A percentile compares a stretch with the other conserved stretches of the same genome.
Evolutionary conservation across 2,797 vertebrate species (phyloP).

Genomic region (Mionectes olivaceus): DNA sequence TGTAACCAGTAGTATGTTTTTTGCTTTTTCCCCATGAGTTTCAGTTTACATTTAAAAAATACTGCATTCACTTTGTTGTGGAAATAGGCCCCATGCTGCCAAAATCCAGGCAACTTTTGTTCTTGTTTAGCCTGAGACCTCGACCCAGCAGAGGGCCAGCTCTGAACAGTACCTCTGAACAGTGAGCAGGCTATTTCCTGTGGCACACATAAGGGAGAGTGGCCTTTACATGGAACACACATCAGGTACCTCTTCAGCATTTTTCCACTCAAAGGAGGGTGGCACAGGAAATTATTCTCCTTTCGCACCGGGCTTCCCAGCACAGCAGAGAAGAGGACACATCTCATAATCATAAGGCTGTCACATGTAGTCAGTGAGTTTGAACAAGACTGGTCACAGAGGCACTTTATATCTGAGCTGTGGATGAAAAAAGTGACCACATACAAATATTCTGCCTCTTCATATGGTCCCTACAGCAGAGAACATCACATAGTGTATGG

Average conservation of each 20-base stretch:
- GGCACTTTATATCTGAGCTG: neutral
- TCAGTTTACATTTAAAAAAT: neutral
- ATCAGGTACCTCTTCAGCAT: neutral
- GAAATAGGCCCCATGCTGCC: neutral
- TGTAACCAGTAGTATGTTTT: neutral
- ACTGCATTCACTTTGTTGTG: neutral
- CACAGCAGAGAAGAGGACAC: neutral
- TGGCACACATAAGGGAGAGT: neutral
- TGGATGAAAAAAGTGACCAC: neutral
- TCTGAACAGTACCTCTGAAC: neutral
- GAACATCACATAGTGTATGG: neutral
- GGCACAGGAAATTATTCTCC: neutral
- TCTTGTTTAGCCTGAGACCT: neutral
- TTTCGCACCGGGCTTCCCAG: neutral
- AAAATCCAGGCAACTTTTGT: neutral
- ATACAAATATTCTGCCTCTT: neutral
- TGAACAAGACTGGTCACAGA: neutral
- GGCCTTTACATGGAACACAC: neutral
- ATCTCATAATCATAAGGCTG: neutral
- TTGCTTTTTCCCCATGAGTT: neutral
- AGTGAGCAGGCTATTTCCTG: neutral
- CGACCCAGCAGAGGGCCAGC: neutral
- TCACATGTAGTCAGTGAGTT: neutral
- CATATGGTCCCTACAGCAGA: neutral
- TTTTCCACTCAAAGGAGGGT: neutral